Conservation (phyloP, 2,888 invertebrate species). For the Urechis unicinctus region DNA sequence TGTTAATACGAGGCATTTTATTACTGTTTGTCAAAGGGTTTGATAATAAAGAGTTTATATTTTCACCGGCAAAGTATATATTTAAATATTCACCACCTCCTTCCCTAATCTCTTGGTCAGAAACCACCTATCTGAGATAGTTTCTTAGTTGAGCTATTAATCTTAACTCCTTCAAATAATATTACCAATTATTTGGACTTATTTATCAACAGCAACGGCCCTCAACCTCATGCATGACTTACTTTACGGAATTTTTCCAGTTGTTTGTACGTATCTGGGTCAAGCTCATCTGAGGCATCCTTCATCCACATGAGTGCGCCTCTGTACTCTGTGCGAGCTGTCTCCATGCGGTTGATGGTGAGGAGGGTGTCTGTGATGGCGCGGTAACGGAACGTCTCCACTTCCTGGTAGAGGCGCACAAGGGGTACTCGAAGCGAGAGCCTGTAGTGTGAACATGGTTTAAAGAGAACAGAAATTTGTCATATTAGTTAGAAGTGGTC, state of each 20-base stretch:
- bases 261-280: slow-evolving; percentile 93
- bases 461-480: background rate
- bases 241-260: slow-evolving; percentile 93
- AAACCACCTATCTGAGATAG: no score
- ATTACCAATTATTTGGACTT: no score
- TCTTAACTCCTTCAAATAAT: no score
- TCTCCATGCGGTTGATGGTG: slow-evolving; percentile 91
- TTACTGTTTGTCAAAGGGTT: no score
- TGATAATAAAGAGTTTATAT: no score
- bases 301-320: slow-evolving; percentile 89
- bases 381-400: slow-evolving; percentile 92
- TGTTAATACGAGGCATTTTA: no score
- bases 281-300: slow-evolving; percentile 86
- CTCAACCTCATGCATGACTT: no score
- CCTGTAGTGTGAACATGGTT: slow-evolving; percentile 52
- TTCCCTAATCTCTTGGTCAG: no score
- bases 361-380: slow-evolving; percentile 88
- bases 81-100: no score
- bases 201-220: no score
- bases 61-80: no score
- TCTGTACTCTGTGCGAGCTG: slow-evolving; percentile 88
- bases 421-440: slow-evolving; percentile 79
- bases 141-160: no score
- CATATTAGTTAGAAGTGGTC: background rate
- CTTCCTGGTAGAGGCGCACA: slow-evolving; percentile 69